phyloP scores from a whole-genome alignment of 1,140 invertebrate species.

The Drosophila elegans region DNA sequence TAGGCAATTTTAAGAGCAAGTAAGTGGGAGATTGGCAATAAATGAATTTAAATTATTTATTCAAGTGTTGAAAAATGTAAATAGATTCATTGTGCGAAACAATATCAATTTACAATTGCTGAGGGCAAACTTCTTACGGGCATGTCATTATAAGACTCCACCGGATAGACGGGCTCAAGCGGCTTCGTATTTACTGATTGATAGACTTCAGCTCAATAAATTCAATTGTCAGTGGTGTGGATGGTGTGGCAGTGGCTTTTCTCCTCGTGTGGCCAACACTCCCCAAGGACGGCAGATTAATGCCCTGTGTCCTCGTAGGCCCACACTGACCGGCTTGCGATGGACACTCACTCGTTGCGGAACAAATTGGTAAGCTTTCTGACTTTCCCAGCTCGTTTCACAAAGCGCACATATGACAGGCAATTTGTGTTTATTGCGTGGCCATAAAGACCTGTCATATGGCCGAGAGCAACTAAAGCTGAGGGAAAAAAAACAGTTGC shows the following conservation, averaged over 20 bases:
- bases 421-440: constrained; percentile 79
- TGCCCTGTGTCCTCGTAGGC: constrained; percentile 29
- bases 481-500: constrained; percentile 25
- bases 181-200: constrained; percentile 77
- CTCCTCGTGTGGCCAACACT: constrained; percentile 8
- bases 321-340: constrained; percentile 40
- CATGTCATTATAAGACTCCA: constrained; percentile 54
- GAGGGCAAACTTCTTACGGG: constrained; percentile 35
- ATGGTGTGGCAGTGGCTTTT: constrained; percentile 14
- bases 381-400: constrained; percentile 68
- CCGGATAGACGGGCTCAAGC: constrained; percentile 18
- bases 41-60: not conserved
- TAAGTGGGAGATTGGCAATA: too few relatives aligned
- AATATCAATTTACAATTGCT: constrained; percentile 15
- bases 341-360: constrained; percentile 7
- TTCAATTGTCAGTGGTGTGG: constrained; percentile 71
- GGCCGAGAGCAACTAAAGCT: constrained; percentile 8
- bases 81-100: not conserved
- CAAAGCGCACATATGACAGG: constrained; percentile 76
- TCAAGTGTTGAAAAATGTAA: not conserved
- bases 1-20: too few relatives aligned
- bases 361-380: constrained; percentile 72
- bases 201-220: constrained; percentile 75
- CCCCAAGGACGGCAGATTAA: constrained; percentile 53
- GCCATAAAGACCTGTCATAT: constrained; percentile 69